Base-by-base conservation (phyloP, 92 coral and sea anemone species). In the Porites evermanni region DNA sequence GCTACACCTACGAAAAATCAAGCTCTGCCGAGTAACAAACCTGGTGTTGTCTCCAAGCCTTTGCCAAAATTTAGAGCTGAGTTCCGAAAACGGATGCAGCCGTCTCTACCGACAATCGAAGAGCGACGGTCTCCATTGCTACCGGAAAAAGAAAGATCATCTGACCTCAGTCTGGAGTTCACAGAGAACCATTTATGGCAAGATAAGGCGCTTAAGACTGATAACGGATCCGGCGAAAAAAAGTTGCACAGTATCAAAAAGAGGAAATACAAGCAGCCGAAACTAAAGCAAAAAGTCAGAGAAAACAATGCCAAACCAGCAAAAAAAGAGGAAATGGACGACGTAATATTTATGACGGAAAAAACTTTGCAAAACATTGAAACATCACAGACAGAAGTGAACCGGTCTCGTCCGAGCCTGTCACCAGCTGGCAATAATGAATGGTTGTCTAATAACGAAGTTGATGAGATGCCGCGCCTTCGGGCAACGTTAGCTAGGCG, bases 81-180 rank as follows among this genome's bases (percentile, higher is more conserved):
- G 21, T 71, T 72, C 16, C 66, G 76, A 54, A 69, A 67, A 52
- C 65, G 76, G n/a, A 67, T 81, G 61, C 68, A 26, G 17, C 67
- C 71, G 59, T 20, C 56, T 21, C 70, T 81, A 70, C 86, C 86
- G 59, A 70, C 78, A 23, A 81, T 81, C 20, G 19, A 56, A 2
- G 63, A 70, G 44, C 54, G 54, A 21, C 6, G 20, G 12, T 59
- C 68, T 11, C 53, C 52, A 52, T 12, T 18, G 1, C 24, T 26
- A 12, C 32, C 53, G 53, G 78, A 81, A 12, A 29, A 1, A 11
- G 32, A 70, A 38, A 38, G 47, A 20, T 26, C 61, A 26, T 2
- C 12, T 32, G 53, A n/a, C 19, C 67, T 0, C n/a, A 52, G 20
- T 56, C 47, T 1, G 19, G 20, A 32, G 20, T 24, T 21, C 9